phyloP scores from a whole-genome alignment of 2,113 vertebrate genomes.

The Caranx ignobilis region DNA sequence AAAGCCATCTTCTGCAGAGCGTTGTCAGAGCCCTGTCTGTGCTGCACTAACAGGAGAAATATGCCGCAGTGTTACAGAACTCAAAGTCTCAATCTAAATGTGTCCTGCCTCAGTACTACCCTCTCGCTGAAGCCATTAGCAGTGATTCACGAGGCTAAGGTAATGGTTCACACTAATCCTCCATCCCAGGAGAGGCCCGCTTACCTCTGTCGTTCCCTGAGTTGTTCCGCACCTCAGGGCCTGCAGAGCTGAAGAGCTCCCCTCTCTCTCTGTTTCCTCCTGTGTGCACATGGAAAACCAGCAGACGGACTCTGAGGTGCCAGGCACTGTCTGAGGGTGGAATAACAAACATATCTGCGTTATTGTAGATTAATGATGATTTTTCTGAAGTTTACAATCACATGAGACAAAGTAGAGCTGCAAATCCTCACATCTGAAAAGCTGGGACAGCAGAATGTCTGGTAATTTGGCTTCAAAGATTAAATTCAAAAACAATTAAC shows the following conservation, averaged over 20 bases:
- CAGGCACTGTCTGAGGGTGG: too few relatives aligned
- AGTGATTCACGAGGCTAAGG: slow-evolving; percentile 66
- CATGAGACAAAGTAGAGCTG: background rate
- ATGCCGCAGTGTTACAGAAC: slow-evolving; percentile 46
- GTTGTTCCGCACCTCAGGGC: slow-evolving; percentile 53
- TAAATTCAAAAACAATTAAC: background rate
- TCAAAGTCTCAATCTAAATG: slow-evolving; percentile 53
- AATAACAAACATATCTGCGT: too few relatives aligned
- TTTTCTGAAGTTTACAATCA: background rate
- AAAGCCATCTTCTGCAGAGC: background rate
- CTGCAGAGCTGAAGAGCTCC: slow-evolving; percentile 11
- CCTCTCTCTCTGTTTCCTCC: background rate
- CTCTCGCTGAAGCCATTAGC: slow-evolving; percentile 72
- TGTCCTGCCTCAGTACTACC: slow-evolving; percentile 50
- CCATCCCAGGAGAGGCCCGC: slow-evolving; percentile 57
- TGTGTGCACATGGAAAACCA: slow-evolving; percentile 6
- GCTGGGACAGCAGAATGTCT: background rate
- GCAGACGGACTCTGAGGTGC: background rate
- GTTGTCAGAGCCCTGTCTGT: slow-evolving; percentile 6
- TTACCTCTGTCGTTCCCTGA: slow-evolving; percentile 64
- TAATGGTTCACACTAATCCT: slow-evolving; percentile 75
- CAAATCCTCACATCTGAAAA: background rate
- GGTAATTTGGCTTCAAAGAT: background rate
- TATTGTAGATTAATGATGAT: background rate
- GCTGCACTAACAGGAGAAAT: slow-evolving; percentile 31